Conservation (phyloP, 2,113 vertebrate species). For the Upupa epops region DNA sequence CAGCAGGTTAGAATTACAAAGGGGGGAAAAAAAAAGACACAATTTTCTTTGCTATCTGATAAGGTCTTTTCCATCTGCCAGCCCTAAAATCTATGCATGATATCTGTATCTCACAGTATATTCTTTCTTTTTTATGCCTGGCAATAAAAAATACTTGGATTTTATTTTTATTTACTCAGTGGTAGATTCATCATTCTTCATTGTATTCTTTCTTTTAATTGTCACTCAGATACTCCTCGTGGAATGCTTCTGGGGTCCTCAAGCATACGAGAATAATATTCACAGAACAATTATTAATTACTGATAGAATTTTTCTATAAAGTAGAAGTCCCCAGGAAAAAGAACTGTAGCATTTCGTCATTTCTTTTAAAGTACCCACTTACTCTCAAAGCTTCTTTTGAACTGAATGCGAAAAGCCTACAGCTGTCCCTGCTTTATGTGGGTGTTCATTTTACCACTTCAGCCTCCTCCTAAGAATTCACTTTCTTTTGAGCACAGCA, state of each 20-base stretch:
- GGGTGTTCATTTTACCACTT: neutral
- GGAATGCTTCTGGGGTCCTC: neutral
- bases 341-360: rapidly evolving
- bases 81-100: neutral
- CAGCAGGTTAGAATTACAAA: neutral
- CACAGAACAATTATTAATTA: neutral
- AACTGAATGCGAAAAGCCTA: neutral
- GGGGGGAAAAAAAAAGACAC: neutral
- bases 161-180: neutral
- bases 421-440: neutral
- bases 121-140: neutral
- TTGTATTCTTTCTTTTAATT: neutral
- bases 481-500: neutral
- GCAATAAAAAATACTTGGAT: neutral
- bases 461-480: neutral
- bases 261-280: neutral
- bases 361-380: neutral
- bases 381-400: neutral
- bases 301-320: neutral
- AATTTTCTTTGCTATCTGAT: neutral
- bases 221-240: neutral
- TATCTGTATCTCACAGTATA: neutral
- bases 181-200: neutral
- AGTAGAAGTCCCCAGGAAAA: neutral
- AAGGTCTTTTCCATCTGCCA: neutral